Evolutionary conservation across 2,113 vertebrate species (phyloP).

Genomic region (Cyrtonyx montezumae): DNA sequence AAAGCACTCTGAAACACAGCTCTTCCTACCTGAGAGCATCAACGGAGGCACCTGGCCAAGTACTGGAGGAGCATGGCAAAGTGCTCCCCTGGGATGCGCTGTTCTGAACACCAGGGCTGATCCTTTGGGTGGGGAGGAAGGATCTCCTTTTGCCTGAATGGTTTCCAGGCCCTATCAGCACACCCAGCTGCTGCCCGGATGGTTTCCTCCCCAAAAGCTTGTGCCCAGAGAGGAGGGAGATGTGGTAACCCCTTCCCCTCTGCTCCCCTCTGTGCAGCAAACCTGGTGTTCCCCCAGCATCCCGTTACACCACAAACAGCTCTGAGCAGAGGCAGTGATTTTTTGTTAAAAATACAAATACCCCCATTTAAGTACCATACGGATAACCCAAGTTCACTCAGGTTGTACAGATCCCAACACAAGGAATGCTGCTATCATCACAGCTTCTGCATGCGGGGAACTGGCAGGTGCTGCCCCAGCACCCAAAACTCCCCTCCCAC

Average conservation of each 20-base stretch:
- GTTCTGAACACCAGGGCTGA: not conserved
- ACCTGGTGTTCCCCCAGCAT: not conserved
- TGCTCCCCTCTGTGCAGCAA: not conserved
- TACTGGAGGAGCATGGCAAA: not conserved
- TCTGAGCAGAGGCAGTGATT: rapidly evolving
- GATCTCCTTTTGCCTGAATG: conserved; percentile 16
- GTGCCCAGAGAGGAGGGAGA: not conserved
- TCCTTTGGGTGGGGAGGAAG: conserved; percentile 13
- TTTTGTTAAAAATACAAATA: not conserved
- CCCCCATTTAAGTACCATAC: not conserved
- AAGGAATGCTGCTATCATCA: not conserved
- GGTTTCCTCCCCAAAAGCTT: not conserved
- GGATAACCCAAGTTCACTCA: not conserved
- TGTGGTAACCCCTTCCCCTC: not conserved
- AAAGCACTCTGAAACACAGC: not conserved
- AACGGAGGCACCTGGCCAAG: not conserved
- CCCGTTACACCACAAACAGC: not conserved
- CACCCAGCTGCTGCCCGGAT: conserved; percentile 38
- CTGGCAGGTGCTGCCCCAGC: not conserved
- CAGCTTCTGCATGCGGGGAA: rapidly evolving
- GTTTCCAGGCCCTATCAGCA: conserved; percentile 21
- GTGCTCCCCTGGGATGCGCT: not conserved
- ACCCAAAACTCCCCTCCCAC: not conserved
- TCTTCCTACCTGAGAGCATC: not conserved
- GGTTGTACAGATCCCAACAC: not conserved